Evolutionary conservation across 2,797 vertebrate species (phyloP), one percentile per base, ranked within the genome.

Genomic region (Fundulus diaphanus): DNA sequence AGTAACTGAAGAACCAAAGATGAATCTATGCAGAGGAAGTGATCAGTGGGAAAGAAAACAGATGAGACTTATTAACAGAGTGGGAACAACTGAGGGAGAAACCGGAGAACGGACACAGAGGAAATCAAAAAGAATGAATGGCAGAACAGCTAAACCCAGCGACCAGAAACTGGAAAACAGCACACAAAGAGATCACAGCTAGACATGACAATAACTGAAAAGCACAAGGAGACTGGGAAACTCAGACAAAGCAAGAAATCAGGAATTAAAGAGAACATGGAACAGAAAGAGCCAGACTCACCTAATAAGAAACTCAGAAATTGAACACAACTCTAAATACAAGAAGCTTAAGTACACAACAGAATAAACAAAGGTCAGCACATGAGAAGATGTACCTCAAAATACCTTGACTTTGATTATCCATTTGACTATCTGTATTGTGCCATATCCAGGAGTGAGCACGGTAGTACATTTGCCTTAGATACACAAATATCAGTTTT

Each of bases 401-500:
- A 54, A 27, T 11, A 54, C 52, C 11, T 54, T 27, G 52, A 27
- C n/a, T n/a, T n/a, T n/a, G n/a, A n/a, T n/a, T n/a, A n/a, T n/a
- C 57, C 59, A 75, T 56, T 49, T 80, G n/a, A 79, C 82, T 69
- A 63, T 63, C 24, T 44, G 48, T 29, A 24, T 3, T 65, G 54
- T 71, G 71, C 49, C 70, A 73, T 75, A 56, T 74, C 56, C 40
- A 68, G n/a, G 0, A 4, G 73, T 59, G 12, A 67, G 71, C 61
- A 22, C 1, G 56, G 70, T 72, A 72, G 22, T 35, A 72, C 51
- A 37, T 12, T 46, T 46, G 44, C 16, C 33, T 46, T 15, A 73
- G 7, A 57, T 1, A 78, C 16, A 82, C 27, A n/a, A 74, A 68
- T 81, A 84, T 90, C 82, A 82, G 68, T 46, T 90, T 88, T 85